Percentiles rank a stretch among this genome's conserved stretches.
These are phyloP conservation scores for Galaxea fascicularis DNA, from an alignment of 92 coral and sea anemone genomes.

Conservation along the genomic window DNA sequence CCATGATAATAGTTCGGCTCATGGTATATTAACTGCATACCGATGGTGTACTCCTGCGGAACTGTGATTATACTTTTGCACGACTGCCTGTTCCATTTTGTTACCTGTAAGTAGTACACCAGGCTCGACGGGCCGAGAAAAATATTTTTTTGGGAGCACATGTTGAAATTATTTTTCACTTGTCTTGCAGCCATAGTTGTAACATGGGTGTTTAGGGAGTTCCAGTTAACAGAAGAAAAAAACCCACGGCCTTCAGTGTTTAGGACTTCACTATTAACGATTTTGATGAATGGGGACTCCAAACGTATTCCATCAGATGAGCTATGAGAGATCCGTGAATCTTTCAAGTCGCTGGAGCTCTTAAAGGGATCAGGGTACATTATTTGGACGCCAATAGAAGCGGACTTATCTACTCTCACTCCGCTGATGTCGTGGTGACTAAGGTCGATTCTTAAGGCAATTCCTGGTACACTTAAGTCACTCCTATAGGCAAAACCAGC, in stretches of 20 bases:
- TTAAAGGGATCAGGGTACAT: constrained; percentile 53
- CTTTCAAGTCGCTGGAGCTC: neutral
- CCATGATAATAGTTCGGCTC: neutral
- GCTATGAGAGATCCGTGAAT: neutral
- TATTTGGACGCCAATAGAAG: constrained; percentile 42
- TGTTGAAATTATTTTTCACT: neutral
- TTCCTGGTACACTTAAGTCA: constrained; percentile 30
- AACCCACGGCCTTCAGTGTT: constrained; percentile 43
- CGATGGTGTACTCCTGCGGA: constrained; percentile 20
- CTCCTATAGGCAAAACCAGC: constrained; percentile 59
- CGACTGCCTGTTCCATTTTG: too few species aligned
- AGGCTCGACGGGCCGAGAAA: constrained; percentile 8
- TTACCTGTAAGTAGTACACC: constrained; percentile 23
- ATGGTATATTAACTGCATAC: constrained; percentile 33
- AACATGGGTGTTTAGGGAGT: neutral
- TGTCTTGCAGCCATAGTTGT: constrained; percentile 16
- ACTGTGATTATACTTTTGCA: constrained; percentile 31
- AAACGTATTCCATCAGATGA: constrained; percentile 31
- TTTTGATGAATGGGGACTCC: constrained; percentile 13
- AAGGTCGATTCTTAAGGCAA: constrained; percentile 55
- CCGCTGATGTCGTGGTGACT: constrained; percentile 35
- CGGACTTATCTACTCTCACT: constrained; percentile 40
- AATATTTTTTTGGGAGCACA: constrained; percentile 28
- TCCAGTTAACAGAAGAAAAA: neutral
- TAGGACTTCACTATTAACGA: neutral